Evolutionary conservation across 2,113 vertebrate genomes (phyloP).

Genomic region (Xiphorhynchus elegans): DNA sequence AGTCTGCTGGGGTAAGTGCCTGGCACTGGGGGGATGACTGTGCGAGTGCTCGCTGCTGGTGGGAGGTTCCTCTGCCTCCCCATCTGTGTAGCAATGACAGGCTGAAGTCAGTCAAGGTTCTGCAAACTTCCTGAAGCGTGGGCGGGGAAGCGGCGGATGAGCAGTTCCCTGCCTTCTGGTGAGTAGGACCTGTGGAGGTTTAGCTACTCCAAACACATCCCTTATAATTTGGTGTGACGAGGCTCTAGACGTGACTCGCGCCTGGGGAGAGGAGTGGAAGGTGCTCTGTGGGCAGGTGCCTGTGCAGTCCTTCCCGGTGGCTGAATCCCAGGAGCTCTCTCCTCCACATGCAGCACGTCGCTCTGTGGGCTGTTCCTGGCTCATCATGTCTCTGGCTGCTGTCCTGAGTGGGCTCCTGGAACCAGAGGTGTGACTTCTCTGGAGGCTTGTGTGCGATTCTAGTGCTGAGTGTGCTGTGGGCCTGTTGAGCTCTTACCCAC

Average conservation of each 20-base stretch:
- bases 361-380: accelerated
- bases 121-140: background rate
- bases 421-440: background rate
- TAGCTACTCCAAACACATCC: background rate
- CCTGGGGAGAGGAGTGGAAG: background rate
- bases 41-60: background rate
- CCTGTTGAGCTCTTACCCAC: background rate
- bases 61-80: background rate
- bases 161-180: slow-evolving; percentile 16
- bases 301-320: too few species aligned
- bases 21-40: background rate
- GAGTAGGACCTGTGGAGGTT: background rate
- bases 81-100: background rate
- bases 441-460: background rate
- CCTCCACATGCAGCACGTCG: accelerated
- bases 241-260: background rate
- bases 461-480: accelerated
- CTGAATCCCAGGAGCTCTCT: background rate
- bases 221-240: background rate
- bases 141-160: background rate
- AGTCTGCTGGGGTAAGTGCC: slow-evolving; percentile 89
- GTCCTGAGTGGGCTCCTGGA: background rate
- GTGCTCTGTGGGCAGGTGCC: background rate
- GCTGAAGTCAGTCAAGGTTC: background rate
- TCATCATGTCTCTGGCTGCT: background rate